phyloP scores from a whole-genome alignment of 1,140 invertebrate genomes.

The Bombus confusus region DNA sequence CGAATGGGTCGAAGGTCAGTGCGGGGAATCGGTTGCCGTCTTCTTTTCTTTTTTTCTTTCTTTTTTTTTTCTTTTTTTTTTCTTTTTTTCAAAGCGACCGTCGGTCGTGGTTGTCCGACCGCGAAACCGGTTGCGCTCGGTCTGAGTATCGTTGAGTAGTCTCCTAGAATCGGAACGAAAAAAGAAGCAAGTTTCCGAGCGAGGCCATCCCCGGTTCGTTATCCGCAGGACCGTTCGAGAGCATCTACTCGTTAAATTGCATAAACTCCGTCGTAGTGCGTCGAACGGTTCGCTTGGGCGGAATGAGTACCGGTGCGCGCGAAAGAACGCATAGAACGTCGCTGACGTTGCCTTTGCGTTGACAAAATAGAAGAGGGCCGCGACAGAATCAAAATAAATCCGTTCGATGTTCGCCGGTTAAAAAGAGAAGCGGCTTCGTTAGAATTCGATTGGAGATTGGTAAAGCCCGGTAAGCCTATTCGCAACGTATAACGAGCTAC shows the following conservation, averaged over 20 bases:
- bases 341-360: not conserved
- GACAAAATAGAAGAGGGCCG: not conserved
- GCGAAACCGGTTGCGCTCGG: slow-evolving; percentile 38
- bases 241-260: slow-evolving; percentile 22
- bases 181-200: slow-evolving; percentile 13
- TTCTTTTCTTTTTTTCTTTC: not conserved
- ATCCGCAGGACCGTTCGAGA: slow-evolving; percentile 1
- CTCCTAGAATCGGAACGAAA: slow-evolving; percentile 15
- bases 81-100: not conserved
- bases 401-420: not conserved
- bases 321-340: not conserved
- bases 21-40: not conserved
- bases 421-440: not conserved
- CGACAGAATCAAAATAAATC: slow-evolving; percentile 6
- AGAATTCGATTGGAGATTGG: not conserved
- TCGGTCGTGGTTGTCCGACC: slow-evolving; percentile 1
- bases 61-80: not conserved
- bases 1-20: slow-evolving; percentile 35
- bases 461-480: not conserved
- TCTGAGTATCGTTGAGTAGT: slow-evolving; percentile 2
- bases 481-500: no score
- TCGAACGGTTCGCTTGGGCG: not conserved
- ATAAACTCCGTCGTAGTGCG: slow-evolving; percentile 11
- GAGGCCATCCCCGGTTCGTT: slow-evolving; percentile 24
- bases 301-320: no score